These are phyloP conservation scores for Charanyca ferruginea DNA, from an alignment of 2,888 invertebrate species.

Conservation along the genomic window DNA sequence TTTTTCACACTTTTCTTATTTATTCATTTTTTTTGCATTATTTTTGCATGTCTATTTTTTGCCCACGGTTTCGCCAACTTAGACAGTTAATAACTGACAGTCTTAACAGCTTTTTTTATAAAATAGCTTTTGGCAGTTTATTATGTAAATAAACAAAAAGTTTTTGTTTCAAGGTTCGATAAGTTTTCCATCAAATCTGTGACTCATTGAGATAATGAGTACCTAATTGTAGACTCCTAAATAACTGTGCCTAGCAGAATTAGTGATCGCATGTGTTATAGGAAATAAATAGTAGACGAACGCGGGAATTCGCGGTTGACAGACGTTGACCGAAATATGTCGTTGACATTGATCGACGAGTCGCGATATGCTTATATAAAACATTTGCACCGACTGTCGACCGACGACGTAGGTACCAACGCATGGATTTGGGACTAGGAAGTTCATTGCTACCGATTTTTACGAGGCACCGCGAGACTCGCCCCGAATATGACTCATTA, in stretches of 20 bases:
- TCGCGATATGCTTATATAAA: conserved; percentile 84
- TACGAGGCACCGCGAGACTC: conserved; percentile 77
- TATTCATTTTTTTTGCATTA: no score
- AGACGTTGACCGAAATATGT: conserved; percentile 90
- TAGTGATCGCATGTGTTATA: conserved; percentile 75
- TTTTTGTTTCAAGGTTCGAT: neutral
- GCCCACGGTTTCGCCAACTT: conserved; percentile 8
- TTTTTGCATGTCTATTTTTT: conserved; percentile 5
- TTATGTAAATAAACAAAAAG: neutral
- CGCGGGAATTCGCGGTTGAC: conserved; percentile 85
- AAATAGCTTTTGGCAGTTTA: conserved; percentile 1
- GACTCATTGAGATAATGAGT: neutral
- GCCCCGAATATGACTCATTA: conserved; percentile 78
- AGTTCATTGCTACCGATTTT: conserved; percentile 86
- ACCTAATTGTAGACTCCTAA: neutral
- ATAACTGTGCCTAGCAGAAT: conserved; percentile 65
- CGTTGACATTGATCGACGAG: conserved; percentile 90
- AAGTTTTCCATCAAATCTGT: neutral
- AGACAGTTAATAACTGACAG: conserved; percentile 41
- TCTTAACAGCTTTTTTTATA: neutral
- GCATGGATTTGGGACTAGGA: conserved; percentile 82
- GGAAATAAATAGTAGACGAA: conserved; percentile 83
- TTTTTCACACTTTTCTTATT: conserved; percentile 33
- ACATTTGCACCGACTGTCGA: conserved; percentile 75
- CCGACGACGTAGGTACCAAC: conserved; percentile 62